Base-by-base conservation (phyloP, 2,797 vertebrate species). In the Balearica regulorum region DNA sequence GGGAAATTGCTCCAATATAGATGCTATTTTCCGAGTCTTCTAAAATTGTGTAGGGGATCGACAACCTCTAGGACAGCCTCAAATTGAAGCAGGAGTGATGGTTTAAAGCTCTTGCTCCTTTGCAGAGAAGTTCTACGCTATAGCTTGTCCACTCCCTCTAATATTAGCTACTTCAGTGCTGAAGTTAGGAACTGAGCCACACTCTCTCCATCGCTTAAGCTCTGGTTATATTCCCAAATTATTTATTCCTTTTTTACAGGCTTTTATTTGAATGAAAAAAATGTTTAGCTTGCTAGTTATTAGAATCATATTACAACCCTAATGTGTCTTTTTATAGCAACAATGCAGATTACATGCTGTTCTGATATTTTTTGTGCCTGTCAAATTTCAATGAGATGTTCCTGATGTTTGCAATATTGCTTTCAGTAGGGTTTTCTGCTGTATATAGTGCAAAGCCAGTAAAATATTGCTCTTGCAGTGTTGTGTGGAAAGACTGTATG, bases 391-490 rank as follows among this genome's bases (percentile, higher is more conserved):
- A 17, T 78, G 71, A 92, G 71, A 83, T 68, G 68, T 46, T 94
- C 58, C 61, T 68, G 37, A 61, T 62, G 3, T 53, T 69, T 76
- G 25, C 9, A 69, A 22, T 71, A 79, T 35, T 86, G 54, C 25
- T 90, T 92, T 94, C 79, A 94, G 72, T 72, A 92, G 65, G 35
- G 13, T 95, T 81, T 89, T 85, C 44, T 83, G 31, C 49, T 48
- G 16, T n/a, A 49, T 37, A 37, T 35, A 7, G 33, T 46, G 37
- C 85, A 87, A 88, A 88, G 54, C 35, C 35, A 88, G 72, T 78
- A 85, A 76, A 89, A 85, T 20, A 85, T 68, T 85, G 75, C 92
- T 90, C 41, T 70, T 73, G 61, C 49, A 87, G 84, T 83, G 54
- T 76, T 80, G 18, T 55, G 44, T 72, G 51, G 75, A 91, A 91